phyloP scores from a whole-genome alignment of 2,797 vertebrate genomes.

The Gymnoscopelus microlampas region DNA sequence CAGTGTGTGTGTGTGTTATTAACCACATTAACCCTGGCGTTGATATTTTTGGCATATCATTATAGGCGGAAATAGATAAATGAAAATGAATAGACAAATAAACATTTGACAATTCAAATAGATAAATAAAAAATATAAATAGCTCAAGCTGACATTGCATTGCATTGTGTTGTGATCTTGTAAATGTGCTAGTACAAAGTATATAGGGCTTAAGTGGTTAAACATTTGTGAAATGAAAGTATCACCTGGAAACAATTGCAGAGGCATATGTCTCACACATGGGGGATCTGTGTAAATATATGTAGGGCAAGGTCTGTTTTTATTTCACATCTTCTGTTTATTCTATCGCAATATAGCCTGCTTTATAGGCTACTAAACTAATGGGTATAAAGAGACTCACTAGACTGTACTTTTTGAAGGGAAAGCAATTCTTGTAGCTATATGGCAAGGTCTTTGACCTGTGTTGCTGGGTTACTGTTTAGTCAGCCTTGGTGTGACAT shows the following conservation, averaged over 20 bases:
- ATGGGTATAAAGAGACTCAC: neutral
- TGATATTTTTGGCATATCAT: too few species aligned
- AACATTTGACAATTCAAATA: too few species aligned
- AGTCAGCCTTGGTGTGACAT: conserved; percentile 52
- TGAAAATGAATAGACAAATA: too few species aligned
- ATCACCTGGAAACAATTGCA: neutral
- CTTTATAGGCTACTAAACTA: conserved; percentile 23
- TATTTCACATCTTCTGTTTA: neutral
- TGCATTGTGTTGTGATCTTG: too few species aligned
- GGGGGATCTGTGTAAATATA: neutral
- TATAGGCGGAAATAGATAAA: too few species aligned
- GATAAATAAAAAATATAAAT: too few species aligned
- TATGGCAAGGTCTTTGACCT: conserved; percentile 78
- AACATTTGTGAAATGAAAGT: neutral
- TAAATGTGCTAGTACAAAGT: too few species aligned
- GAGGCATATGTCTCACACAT: neutral
- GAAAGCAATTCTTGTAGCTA: conserved; percentile 13
- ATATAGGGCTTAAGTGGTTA: neutral
- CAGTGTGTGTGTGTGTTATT: too few species aligned
- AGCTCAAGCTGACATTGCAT: too few species aligned
- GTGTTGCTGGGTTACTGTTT: conserved; percentile 80
- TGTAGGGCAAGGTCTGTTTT: neutral
- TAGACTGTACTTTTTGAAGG: neutral
- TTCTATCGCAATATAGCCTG: neutral
- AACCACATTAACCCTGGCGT: too few species aligned